Evolutionary conservation across 1,140 invertebrate species (phyloP).

Genomic region (Contarinia nasturtii): DNA sequence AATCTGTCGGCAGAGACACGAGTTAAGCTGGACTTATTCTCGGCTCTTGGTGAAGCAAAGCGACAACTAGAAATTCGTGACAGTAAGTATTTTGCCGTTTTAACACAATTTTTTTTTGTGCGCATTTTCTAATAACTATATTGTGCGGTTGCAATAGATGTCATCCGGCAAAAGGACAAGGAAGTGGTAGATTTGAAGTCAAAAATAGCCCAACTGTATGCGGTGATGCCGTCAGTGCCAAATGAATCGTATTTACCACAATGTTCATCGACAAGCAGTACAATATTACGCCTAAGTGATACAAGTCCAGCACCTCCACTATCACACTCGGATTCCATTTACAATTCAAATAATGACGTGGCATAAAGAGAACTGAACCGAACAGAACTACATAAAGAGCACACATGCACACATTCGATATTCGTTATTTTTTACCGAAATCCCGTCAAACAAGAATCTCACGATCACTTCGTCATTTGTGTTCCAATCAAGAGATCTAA

Average conservation of each 20-base stretch:
- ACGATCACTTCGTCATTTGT: slow-evolving; percentile 13
- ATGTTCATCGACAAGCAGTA: slow-evolving; percentile 27
- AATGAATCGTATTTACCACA: slow-evolving; percentile 35
- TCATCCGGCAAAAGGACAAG: slow-evolving; percentile 64
- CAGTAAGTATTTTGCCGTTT: slow-evolving; percentile 37
- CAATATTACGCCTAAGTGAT: slow-evolving; percentile 35
- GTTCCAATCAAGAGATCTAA: slow-evolving; percentile 17
- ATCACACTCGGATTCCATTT: slow-evolving; percentile 7
- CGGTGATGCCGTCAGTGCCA: slow-evolving; percentile 80
- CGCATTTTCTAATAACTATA: neutral
- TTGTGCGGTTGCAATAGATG: slow-evolving; percentile 26
- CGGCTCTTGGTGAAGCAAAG: slow-evolving; percentile 85
- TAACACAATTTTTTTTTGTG: neutral
- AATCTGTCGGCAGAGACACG: slow-evolving; percentile 87
- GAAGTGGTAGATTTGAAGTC: slow-evolving; percentile 79
- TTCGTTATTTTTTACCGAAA: no score
- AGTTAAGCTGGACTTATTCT: slow-evolving; percentile 90
- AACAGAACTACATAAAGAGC: neutral
- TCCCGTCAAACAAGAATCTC: slow-evolving; percentile 10
- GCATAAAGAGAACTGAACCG: slow-evolving; percentile 5
- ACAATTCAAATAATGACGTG: slow-evolving; percentile 11
- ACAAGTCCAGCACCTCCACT: slow-evolving; percentile 7
- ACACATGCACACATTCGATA: no score
- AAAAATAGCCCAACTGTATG: slow-evolving; percentile 78
- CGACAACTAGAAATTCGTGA: slow-evolving; percentile 81